Conservation (phyloP, 2,113 vertebrate species). For the Corythornis vintsioides region DNA sequence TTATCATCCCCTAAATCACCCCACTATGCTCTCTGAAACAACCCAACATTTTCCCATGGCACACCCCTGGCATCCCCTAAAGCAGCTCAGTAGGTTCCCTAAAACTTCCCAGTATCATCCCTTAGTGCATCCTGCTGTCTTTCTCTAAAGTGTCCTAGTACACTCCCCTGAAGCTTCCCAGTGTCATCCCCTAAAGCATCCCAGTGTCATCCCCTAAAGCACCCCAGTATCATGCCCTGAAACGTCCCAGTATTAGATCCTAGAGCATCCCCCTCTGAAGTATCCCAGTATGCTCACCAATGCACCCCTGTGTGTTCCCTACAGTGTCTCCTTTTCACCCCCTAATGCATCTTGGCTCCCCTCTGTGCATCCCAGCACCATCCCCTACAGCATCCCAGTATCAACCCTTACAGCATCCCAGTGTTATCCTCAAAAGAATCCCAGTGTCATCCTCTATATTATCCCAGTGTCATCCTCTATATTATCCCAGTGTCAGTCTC, state of each 20-base stretch:
- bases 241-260: too few relatives aligned
- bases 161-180: neutral
- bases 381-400: too few relatives aligned
- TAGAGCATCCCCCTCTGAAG: neutral
- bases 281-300: neutral
- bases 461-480: too few relatives aligned
- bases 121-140: neutral
- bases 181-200: neutral
- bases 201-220: neutral
- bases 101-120: neutral
- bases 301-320: neutral
- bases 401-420: neutral
- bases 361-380: neutral
- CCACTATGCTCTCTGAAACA: accelerated
- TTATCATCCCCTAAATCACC: neutral
- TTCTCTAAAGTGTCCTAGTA: too few relatives aligned
- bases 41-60: too few relatives aligned
- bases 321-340: neutral
- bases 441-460: neutral
- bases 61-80: too few relatives aligned
- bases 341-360: too few relatives aligned
- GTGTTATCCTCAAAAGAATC: accelerated
- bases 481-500: too few relatives aligned
- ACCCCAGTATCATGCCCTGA: neutral
- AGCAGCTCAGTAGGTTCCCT: neutral